Percentiles rank a stretch among this genome's conserved stretches.
Conservation (phyloP, 2,113 vertebrate species). For the Callaeas wilsoni region DNA sequence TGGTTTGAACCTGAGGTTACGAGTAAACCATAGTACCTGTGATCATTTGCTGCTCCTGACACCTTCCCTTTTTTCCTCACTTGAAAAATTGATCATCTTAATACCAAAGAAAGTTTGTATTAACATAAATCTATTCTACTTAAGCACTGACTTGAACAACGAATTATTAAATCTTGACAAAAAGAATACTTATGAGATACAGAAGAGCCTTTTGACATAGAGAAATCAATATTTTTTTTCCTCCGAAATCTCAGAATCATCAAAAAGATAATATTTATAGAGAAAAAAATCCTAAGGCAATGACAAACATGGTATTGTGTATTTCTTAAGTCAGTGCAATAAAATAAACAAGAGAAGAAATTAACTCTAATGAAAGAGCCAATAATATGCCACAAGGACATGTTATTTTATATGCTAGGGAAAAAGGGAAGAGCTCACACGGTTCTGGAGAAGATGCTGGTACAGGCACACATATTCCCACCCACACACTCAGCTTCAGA, state of each 20-base stretch:
- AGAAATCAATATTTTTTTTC: conserved; percentile 29
- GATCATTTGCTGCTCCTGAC: conserved; percentile 18
- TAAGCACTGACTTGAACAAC: conserved; percentile 35
- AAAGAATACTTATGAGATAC: conserved; percentile 50
- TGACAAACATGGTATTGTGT: neutral
- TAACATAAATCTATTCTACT: conserved; percentile 63
- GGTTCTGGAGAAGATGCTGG: neutral
- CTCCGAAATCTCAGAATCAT: conserved; percentile 40
- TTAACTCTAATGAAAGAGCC: conserved; percentile 11
- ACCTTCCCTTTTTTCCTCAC: neutral
- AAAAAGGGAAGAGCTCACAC: neutral
- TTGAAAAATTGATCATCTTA: conserved; percentile 41
- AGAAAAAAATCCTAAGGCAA: neutral
- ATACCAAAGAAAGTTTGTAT: conserved; percentile 48
- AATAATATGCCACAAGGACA: neutral
- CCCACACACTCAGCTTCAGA: neutral
- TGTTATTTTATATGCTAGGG: neutral
- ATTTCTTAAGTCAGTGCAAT: neutral
- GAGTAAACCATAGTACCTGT: neutral
- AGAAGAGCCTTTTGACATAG: conserved; percentile 48
- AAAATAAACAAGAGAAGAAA: conserved; percentile 52
- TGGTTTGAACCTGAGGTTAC: neutral
- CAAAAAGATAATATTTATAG: conserved; percentile 26
- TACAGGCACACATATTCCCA: neutral
- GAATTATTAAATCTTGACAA: conserved; percentile 57